Evolutionary conservation across 2,113 vertebrate genomes (phyloP), one percentile per base, ranked within the genome.

Genomic region (Sigmodon hispidus): DNA sequence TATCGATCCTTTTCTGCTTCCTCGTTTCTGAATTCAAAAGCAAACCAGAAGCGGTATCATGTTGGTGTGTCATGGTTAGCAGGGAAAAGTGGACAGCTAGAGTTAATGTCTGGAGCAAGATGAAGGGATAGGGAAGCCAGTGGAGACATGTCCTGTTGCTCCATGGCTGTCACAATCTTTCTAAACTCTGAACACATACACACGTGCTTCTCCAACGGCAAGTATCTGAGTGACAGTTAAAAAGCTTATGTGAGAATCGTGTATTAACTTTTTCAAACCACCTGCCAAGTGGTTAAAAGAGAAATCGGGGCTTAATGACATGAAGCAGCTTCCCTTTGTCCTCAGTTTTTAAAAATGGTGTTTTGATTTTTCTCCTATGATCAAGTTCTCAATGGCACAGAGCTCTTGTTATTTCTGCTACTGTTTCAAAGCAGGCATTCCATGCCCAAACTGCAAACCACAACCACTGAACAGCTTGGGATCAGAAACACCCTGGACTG

Each of bases 1-100:
- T 36, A 98, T 96, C 1, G 93, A 97, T 13, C 96, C 97, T 80
- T 96, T 98, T 94, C 95, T 97, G 34, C 90, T 97, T 94, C 96
- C 97, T 96, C 97, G 98, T 98, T 98, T 98, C 98, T 99, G 69
- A 79, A 94, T 95, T 67, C 40, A 96, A 96, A 93, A 0, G 1
- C 17, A 94, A 93, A 90, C 92, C 59, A 48, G 24, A 73, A 69
- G 52, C 69, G 85, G 16, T 16, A 16, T 80, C 21, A 26, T 22
- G 55, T 5, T 34, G 36, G 85, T 77, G 19, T 0, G 21, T 22
- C 76, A 34, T 8, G 31, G 86, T 87, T 8, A 59, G 45, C 45
- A 85, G 77, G 31, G 72, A 34, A 91, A 93, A 69, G 10, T 61
- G 36, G 40, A 48, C 88, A 94, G 26, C 31, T 65, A 59, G 93